Base-by-base conservation (phyloP, 1,140 invertebrate species). In the Metaphire vulgaris region DNA sequence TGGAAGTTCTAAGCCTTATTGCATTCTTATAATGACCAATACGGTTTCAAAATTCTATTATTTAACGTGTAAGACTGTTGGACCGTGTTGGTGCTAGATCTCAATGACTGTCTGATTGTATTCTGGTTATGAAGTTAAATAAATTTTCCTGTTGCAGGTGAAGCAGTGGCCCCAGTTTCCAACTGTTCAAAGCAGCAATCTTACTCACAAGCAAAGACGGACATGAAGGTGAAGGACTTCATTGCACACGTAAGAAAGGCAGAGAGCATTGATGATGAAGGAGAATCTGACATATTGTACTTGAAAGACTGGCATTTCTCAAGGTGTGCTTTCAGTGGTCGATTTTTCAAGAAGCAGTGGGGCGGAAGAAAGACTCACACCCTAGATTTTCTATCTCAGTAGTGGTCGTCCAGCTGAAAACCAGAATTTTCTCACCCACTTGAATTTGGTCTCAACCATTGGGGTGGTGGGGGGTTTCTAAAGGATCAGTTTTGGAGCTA, bases 301-400 rank as follows among this genome's bases (percentile, higher is more conserved):
- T 76, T 87, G n/a, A 87, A 87, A 79, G 87, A 87, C 72, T 87
- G 86, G 86, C 87, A 87, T 78, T 87, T 87, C 79, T 80, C 79
- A 71, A 83, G 81, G 83, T 83, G 16, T 31, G 28, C 65, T 30
- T 12, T 32, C 15, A 34, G 1, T 69, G 12, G 12, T 56, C 31
- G 0, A 69, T 31, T 74, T 69, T 2, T 2, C 33, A 21, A 34
- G 21, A 80, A 6, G 29, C 66, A n/a, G 16, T 28, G 1, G 71
- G 64, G 26, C 33, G 74, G 21, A 66, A 29, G 21, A 67, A 15
- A 33, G 69, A 68, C 15, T 33, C 70, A 15, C 28, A 69, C 76
- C 26, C 76, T 31, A 29, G 16, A 14, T n/a, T 78, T 21, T 31
- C 16, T 33, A 16, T 15, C 30, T 16, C 68, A 29, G 21, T 79